Evolutionary conservation across 2,113 vertebrate genomes (phyloP).

Genomic region (Pollachius pollachius): DNA sequence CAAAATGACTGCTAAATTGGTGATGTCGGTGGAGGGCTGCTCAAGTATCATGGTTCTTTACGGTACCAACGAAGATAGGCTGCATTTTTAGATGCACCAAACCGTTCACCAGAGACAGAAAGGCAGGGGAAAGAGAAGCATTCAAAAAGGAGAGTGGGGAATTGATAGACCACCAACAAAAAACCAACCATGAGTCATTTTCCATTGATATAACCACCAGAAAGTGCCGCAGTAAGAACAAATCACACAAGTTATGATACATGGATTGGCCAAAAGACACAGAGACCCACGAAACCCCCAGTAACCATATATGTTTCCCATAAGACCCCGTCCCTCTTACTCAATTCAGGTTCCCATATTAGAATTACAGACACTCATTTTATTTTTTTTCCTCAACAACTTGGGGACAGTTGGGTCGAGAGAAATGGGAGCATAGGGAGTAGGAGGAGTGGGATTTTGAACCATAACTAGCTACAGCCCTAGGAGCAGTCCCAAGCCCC

Average conservation of each 20-base stretch:
- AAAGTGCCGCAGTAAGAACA: constrained; percentile 38
- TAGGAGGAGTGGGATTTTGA: constrained; percentile 4
- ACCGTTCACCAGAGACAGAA: constrained; percentile 20
- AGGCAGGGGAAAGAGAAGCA: constrained; percentile 7
- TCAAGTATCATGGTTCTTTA: constrained; percentile 8
- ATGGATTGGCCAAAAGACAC: constrained; percentile 24
- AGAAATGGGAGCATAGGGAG: constrained; percentile 51
- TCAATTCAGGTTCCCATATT: constrained; percentile 46
- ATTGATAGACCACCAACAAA: constrained; percentile 26
- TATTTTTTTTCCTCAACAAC: constrained; percentile 65
- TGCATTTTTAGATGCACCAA: constrained; percentile 17
- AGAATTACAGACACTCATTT: constrained; percentile 67
- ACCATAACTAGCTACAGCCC: too few species aligned
- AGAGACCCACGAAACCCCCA: not conserved
- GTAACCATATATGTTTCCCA: not conserved
- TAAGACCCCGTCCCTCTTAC: constrained; percentile 11
- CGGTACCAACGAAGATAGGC: not conserved
- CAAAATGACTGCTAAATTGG: constrained; percentile 17
- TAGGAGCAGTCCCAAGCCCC: too few species aligned
- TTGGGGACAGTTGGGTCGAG: constrained; percentile 53
- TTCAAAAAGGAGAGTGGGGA: not conserved
- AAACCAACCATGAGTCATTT: constrained; percentile 64
- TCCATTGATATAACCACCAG: constrained; percentile 61
- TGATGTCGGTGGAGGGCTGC: constrained; percentile 1
- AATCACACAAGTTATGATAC: constrained; percentile 45